A percentile compares a stretch with the other conserved stretches of the same genome.
phyloP scores from a whole-genome alignment of 2,888 invertebrate species.

The Aquatica leii region DNA sequence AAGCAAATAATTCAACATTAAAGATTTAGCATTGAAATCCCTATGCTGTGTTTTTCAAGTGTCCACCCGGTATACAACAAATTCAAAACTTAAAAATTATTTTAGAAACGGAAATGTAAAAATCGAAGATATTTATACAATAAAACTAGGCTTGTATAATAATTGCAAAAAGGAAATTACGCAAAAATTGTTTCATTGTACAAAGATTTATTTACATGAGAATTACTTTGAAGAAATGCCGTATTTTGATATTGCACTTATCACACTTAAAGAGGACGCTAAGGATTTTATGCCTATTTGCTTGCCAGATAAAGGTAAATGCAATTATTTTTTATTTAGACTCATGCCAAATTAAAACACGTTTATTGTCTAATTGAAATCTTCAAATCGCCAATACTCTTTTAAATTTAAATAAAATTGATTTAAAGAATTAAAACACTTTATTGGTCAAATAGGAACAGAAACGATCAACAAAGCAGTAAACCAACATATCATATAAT shows the following conservation, averaged over 20 bases:
- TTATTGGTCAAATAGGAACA: too few relatives aligned
- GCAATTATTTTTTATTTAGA: neutral
- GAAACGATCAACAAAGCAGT: too few relatives aligned
- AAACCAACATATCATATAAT: too few relatives aligned
- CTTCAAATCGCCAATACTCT: too few relatives aligned
- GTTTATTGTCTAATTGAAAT: too few relatives aligned
- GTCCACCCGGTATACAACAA: too few relatives aligned
- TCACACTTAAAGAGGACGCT: slow-evolving; percentile 50
- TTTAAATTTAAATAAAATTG: too few relatives aligned
- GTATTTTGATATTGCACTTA: slow-evolving; percentile 56
- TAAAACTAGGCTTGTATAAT: slow-evolving; percentile 55
- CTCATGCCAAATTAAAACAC: neutral
- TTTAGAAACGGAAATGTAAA: slow-evolving; percentile 30
- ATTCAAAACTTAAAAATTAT: neutral
- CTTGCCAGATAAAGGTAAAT: slow-evolving; percentile 51
- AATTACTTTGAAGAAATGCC: slow-evolving; percentile 51
- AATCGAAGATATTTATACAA: slow-evolving; percentile 51
- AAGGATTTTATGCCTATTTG: slow-evolving; percentile 52
- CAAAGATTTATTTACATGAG: slow-evolving; percentile 56
- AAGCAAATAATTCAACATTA: too few relatives aligned
- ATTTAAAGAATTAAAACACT: too few relatives aligned
- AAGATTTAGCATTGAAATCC: too few relatives aligned
- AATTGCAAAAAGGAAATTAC: slow-evolving; percentile 51
- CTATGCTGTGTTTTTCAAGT: too few relatives aligned
- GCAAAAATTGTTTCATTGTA: slow-evolving; percentile 46